Conservation (phyloP, 2,888 invertebrate genomes). For the Iselma pallidipennis region DNA sequence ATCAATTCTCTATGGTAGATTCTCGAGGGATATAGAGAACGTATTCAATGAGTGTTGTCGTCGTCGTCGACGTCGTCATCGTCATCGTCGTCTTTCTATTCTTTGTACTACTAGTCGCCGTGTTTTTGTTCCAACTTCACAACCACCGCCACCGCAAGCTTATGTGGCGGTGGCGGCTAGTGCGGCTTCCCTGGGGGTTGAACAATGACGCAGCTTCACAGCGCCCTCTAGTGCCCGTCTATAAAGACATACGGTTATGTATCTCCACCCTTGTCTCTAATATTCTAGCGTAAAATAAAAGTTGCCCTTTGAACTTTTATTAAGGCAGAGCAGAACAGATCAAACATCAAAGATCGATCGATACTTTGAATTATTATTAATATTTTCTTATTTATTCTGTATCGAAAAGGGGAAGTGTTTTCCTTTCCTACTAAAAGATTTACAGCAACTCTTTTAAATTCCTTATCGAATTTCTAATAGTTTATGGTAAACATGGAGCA, state of each 20-base stretch:
- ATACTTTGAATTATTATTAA: slow-evolving; percentile 28
- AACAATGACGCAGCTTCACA: slow-evolving; percentile 2
- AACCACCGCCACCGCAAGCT: too few species aligned
- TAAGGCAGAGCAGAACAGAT: slow-evolving; percentile 18
- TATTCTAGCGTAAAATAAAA: slow-evolving; percentile 25
- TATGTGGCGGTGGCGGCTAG: background rate
- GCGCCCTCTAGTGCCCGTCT: slow-evolving; percentile 5
- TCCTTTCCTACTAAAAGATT: slow-evolving; percentile 3
- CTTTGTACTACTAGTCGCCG: background rate
- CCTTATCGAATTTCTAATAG: background rate
- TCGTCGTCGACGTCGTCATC: too few species aligned
- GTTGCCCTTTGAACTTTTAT: slow-evolving; percentile 22
- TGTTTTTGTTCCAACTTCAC: background rate
- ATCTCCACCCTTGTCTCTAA: background rate
- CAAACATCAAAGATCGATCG: slow-evolving; percentile 28
- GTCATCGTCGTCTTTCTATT: slow-evolving; percentile 10
- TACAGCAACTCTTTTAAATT: background rate
- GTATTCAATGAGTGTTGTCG: background rate
- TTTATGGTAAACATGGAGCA: background rate
- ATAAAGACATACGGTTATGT: background rate
- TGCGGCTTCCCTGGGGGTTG: background rate
- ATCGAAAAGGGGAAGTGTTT: background rate
- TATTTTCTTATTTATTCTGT: slow-evolving; percentile 5
- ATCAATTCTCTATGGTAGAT: slow-evolving; percentile 10
- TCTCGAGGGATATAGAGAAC: background rate